phyloP scores from a whole-genome alignment of 2,113 vertebrate genomes.

The Camelus dromedarius region DNA sequence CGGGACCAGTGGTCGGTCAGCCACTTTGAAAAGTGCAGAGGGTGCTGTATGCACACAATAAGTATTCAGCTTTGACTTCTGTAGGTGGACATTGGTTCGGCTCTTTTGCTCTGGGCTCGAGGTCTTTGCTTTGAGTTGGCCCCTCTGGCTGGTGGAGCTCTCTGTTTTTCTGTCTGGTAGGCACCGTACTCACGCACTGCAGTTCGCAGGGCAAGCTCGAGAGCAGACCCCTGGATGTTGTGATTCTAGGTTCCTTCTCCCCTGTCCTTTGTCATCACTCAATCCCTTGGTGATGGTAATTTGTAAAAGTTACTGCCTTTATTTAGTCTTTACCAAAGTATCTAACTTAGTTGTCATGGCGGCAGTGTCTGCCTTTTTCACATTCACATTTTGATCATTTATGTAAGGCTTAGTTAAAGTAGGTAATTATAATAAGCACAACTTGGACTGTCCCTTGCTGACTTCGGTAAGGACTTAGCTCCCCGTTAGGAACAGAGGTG shows the following conservation, averaged over 20 bases:
- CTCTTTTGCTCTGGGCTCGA: not conserved
- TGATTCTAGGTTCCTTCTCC: not conserved
- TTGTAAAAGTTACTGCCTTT: constrained; percentile 15
- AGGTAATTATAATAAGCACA: not conserved
- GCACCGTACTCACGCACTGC: not conserved
- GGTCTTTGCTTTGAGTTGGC: not conserved
- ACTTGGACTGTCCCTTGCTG: not conserved
- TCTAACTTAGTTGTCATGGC: not conserved
- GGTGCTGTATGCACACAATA: not conserved
- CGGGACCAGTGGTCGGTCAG: not conserved
- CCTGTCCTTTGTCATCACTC: not conserved
- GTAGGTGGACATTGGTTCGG: not conserved
- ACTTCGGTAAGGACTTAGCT: not conserved
- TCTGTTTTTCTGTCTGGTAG: not conserved
- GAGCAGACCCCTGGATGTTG: not conserved
- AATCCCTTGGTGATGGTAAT: not conserved
- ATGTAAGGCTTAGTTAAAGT: not conserved
- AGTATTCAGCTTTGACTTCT: not conserved
- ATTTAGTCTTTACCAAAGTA: not conserved
- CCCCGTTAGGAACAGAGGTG: not conserved
- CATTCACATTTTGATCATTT: not conserved
- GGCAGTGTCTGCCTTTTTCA: not conserved
- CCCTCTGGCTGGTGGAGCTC: not conserved
- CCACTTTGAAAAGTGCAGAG: not conserved
- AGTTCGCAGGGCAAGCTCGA: not conserved